Percentiles rank a stretch among this genome's conserved stretches.
Conservation (phyloP, 64 coral and sea anemone genomes). For the Exaiptasia diaphana region DNA sequence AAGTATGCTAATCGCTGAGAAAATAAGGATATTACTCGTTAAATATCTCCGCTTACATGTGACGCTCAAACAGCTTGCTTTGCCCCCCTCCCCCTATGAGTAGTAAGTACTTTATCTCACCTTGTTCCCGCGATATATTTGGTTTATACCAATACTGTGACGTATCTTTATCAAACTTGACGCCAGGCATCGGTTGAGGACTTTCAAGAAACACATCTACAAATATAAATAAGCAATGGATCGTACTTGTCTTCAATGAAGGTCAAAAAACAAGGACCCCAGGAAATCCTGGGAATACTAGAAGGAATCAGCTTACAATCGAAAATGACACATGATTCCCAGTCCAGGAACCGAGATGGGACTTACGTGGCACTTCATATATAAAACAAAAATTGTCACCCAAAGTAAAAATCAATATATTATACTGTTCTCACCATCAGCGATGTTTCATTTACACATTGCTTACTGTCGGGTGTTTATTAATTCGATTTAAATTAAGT, state of each 20-base stretch:
- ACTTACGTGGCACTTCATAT: background rate
- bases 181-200: conserved; percentile 50
- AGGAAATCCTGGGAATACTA: too few relatives aligned
- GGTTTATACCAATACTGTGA: conserved; percentile 95
- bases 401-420: background rate
- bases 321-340: too few relatives aligned
- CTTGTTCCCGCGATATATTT: conserved; percentile 86
- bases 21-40: too few relatives aligned
- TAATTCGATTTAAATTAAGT: background rate
- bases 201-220: conserved; percentile 83
- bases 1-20: conserved; percentile 73
- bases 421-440: too few relatives aligned
- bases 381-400: background rate
- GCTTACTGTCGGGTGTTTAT: too few relatives aligned
- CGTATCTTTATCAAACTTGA: conserved; percentile 94
- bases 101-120: too few relatives aligned
- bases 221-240: conserved; percentile 24
- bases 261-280: background rate
- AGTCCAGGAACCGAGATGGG: too few relatives aligned
- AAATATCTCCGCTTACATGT: too few relatives aligned
- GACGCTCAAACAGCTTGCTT: too few relatives aligned
- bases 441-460: too few relatives aligned
- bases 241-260: background rate
- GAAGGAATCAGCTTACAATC: too few relatives aligned
- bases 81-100: too few relatives aligned